Evolutionary conservation across 2,113 vertebrate species (phyloP).

Genomic region (cat (Felis catus)): DNA sequence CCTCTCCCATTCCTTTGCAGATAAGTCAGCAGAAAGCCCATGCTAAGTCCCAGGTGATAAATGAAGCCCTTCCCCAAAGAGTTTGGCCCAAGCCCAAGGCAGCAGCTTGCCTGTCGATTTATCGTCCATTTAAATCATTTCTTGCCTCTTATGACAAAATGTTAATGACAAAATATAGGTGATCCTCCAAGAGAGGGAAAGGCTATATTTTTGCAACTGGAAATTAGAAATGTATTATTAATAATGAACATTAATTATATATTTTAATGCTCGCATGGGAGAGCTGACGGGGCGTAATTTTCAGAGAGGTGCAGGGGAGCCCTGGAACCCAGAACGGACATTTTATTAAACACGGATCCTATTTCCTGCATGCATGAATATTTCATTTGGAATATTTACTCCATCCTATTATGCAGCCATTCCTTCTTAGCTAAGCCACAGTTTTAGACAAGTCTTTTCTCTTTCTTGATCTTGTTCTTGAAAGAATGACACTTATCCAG

Average conservation of each 20-base stretch:
- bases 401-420: constrained; percentile 75
- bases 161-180: constrained; percentile 66
- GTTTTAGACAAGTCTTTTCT: constrained; percentile 62
- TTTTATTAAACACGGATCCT: constrained; percentile 77
- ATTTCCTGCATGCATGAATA: constrained; percentile 83
- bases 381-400: constrained; percentile 82
- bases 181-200: constrained; percentile 61
- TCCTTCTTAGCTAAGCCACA: not conserved
- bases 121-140: constrained; percentile 67
- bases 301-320: constrained; percentile 36
- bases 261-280: constrained; percentile 78
- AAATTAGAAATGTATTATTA: constrained; percentile 87
- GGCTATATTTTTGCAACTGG: constrained; percentile 74
- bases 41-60: constrained; percentile 50
- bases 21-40: constrained; percentile 52
- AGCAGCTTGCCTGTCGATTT: constrained; percentile 68
- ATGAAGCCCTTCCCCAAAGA: constrained; percentile 67
- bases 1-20: not conserved
- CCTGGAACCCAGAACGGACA: constrained; percentile 25
- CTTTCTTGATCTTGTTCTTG: constrained; percentile 55
- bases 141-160: constrained; percentile 56
- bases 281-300: constrained; percentile 78
- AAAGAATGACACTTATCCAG: constrained; percentile 61
- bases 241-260: constrained; percentile 84
- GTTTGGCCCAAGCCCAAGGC: constrained; percentile 54